Conservation (phyloP, 2,888 invertebrate species). For the Magallana nippona region DNA sequence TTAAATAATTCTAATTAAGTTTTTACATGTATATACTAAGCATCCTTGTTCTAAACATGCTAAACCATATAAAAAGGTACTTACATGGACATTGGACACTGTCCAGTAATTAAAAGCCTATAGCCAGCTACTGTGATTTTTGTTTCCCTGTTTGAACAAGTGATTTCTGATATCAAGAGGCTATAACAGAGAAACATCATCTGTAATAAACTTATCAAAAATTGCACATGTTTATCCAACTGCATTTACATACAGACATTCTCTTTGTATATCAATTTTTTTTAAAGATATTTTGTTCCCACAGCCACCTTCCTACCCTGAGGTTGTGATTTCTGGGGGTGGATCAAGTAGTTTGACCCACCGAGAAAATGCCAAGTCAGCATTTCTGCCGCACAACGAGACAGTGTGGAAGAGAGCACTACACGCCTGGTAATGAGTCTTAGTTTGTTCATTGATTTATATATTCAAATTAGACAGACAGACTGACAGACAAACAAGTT, state of each 20-base stretch:
- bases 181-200: neutral
- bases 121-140: neutral
- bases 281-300: constrained; percentile 34
- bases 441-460: neutral
- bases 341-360: constrained; percentile 61
- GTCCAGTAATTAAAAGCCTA: no score
- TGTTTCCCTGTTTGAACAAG: neutral
- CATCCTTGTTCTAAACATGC: no score
- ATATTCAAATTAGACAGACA: no score
- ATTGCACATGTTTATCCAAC: no score
- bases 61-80: no score
- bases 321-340: constrained; percentile 63
- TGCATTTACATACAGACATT: no score
- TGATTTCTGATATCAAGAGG: neutral
- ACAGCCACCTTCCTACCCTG: constrained; percentile 66
- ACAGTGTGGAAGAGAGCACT: constrained; percentile 71
- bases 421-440: constrained; percentile 66
- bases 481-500: no score
- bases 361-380: constrained; percentile 74
- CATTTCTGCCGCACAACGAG: constrained; percentile 75
- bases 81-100: no score
- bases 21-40: no score
- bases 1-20: no score
- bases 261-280: no score
- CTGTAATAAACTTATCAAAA: no score